Percentiles rank a stretch among this genome's conserved stretches.
phyloP scores from a whole-genome alignment of 2,888 invertebrate genomes.

The Apodemia hepburni region DNA sequence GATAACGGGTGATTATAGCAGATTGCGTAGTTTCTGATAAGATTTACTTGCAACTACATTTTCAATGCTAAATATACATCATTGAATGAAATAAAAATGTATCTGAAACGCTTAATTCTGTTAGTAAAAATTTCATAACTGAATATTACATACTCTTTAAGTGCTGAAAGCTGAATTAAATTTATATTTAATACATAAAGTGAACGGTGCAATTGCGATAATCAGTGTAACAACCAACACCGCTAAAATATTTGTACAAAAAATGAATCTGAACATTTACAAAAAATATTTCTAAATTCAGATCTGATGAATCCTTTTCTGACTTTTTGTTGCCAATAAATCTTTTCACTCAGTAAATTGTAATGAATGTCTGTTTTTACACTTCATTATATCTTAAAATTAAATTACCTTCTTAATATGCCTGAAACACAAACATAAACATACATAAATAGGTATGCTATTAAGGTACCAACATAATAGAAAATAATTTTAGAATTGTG shows the following conservation, averaged over 20 bases:
- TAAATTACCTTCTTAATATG: neutral
- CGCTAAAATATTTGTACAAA: neutral
- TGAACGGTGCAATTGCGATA: slow-evolving; percentile 44
- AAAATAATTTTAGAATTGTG: neutral
- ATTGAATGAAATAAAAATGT: neutral
- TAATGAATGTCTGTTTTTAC: neutral
- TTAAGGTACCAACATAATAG: neutral
- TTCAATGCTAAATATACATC: neutral
- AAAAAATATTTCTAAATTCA: neutral
- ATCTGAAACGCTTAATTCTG: slow-evolving; percentile 44
- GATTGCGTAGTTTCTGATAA: slow-evolving; percentile 73
- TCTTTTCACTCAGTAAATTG: neutral
- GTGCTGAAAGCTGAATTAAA: slow-evolving; percentile 41
- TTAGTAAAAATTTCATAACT: neutral
- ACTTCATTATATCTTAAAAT: neutral
- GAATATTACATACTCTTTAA: slow-evolving; percentile 1
- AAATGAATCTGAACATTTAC: neutral
- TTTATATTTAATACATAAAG: slow-evolving; percentile 43
- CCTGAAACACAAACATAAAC: neutral
- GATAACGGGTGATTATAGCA: slow-evolving; percentile 71
- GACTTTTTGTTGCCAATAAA: neutral
- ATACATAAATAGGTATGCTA: neutral
- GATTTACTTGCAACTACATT: slow-evolving; percentile 36
- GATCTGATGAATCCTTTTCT: neutral
- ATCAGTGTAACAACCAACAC: slow-evolving; percentile 20